Conservation (phyloP, 2,797 vertebrate species). For the Esox masquinongy region DNA sequence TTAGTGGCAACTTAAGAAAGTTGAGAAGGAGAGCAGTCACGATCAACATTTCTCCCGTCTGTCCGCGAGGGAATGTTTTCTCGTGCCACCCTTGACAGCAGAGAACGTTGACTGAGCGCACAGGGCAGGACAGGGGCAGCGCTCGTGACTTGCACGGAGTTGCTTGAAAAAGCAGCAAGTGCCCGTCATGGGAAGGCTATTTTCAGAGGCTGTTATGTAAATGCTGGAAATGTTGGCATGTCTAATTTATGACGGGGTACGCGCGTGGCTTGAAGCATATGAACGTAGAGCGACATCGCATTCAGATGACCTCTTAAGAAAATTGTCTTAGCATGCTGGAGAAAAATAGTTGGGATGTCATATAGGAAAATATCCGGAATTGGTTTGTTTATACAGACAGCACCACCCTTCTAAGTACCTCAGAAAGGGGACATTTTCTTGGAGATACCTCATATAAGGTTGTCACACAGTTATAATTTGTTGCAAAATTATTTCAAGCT, state of each 20-base stretch:
- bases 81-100: neutral
- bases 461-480: neutral
- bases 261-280: constrained; percentile 32
- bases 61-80: neutral
- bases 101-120: neutral
- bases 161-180: constrained; percentile 26
- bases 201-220: constrained; percentile 68
- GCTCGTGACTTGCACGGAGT: neutral
- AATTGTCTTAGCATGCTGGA: constrained; percentile 16
- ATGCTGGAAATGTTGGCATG: constrained; percentile 59
- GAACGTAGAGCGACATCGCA: constrained; percentile 50
- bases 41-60: constrained; percentile 32
- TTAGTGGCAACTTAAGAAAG: constrained; percentile 75
- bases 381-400: neutral
- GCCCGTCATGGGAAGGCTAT: constrained; percentile 50
- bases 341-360: neutral
- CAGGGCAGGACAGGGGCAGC: neutral
- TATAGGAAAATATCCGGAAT: neutral
- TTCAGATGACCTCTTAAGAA: constrained; percentile 37
- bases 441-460: neutral
- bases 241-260: constrained; percentile 64
- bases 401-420: neutral
- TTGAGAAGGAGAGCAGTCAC: constrained; percentile 57
- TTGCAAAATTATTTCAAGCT: no score
- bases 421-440: neutral